Evolutionary conservation across 2,888 invertebrate species (phyloP).

Genomic region (Papilio elwesi): DNA sequence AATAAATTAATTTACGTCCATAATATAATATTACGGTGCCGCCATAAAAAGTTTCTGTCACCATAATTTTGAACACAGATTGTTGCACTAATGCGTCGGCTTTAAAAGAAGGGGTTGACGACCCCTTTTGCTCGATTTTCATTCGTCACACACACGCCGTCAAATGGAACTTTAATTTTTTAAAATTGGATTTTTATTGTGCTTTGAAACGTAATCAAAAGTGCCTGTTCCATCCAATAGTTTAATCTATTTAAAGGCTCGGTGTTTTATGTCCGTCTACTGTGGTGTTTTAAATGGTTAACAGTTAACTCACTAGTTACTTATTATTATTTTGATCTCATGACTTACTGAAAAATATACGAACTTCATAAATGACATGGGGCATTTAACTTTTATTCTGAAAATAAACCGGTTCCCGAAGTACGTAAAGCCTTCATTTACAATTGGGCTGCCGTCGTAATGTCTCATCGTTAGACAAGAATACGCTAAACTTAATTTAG

Average conservation of each 20-base stretch:
- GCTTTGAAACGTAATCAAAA: conserved; percentile 51
- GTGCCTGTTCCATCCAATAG: conserved; percentile 27
- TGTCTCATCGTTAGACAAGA: too few species aligned
- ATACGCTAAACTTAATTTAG: too few species aligned
- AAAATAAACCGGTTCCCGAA: too few species aligned
- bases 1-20: conserved; percentile 78
- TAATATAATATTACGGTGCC: conserved; percentile 67
- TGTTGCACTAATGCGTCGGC: conserved; percentile 72
- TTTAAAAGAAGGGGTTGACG: conserved; percentile 73
- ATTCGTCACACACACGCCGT: conserved; percentile 81
- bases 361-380: too few species aligned
- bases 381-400: too few species aligned
- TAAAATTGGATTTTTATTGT: conserved; percentile 79
- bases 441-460: too few species aligned
- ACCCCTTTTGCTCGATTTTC: conserved; percentile 69
- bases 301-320: neutral
- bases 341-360: too few species aligned
- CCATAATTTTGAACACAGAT: conserved; percentile 81
- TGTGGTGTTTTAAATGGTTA: neutral
- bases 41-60: conserved; percentile 78
- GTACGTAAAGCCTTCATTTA: too few species aligned
- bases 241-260: conserved; percentile 20
- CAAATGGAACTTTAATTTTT: conserved; percentile 80
- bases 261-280: neutral
- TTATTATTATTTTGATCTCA: too few species aligned